These are phyloP conservation scores for Campylorhamphus procurvoides DNA, from an alignment of 2,113 vertebrate genomes.

Conservation along the genomic window DNA sequence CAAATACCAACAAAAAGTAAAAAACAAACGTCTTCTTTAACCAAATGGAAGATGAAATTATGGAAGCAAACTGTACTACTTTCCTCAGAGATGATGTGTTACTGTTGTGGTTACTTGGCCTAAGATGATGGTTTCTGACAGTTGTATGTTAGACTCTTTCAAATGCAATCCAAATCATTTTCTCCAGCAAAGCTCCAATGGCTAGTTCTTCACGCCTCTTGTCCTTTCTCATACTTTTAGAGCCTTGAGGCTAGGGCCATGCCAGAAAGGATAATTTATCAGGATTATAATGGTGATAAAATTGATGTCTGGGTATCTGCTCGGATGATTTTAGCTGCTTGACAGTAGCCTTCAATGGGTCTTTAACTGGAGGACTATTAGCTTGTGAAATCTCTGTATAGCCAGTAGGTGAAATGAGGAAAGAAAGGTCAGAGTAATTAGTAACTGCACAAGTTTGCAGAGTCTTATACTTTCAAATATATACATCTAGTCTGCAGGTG, in stretches of 20 bases:
- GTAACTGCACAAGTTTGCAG: background rate
- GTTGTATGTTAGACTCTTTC: background rate
- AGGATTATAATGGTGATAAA: background rate
- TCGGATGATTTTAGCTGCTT: background rate
- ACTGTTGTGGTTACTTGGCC: background rate
- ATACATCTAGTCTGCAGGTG: background rate
- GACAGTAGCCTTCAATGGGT: background rate
- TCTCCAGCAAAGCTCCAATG: background rate
- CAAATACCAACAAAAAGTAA: background rate
- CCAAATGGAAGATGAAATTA: background rate
- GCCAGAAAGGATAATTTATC: background rate
- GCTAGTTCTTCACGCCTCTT: background rate
- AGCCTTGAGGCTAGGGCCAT: rapidly evolving
- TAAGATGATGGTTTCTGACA: background rate
- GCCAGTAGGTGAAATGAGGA: background rate
- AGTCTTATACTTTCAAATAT: background rate
- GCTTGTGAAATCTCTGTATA: background rate
- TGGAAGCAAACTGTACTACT: background rate
- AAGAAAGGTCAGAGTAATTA: background rate
- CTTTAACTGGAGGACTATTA: background rate
- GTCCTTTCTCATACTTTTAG: background rate
- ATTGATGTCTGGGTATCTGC: background rate
- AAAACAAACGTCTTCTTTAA: background rate
- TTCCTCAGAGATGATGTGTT: background rate
- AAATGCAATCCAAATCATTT: background rate